A percentile compares a stretch with the other conserved stretches of the same genome.
Evolutionary conservation across 1,140 invertebrate genomes (phyloP).

Genomic region (Drosophila bocqueti): DNA sequence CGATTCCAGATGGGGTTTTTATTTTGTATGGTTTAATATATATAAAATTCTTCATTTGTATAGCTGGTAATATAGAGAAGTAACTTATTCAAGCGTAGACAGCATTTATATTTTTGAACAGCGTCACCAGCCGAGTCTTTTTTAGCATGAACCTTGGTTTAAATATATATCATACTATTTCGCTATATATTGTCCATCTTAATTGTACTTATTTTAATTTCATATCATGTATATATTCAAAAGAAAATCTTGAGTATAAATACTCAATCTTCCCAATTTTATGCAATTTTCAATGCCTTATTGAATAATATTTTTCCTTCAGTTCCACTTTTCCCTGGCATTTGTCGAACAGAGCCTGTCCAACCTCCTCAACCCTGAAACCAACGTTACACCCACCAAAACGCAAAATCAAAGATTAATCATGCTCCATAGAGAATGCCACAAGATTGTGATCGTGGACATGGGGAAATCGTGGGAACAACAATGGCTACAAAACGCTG

Average conservation of each 20-base stretch:
- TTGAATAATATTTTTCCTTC: slow-evolving; percentile 13
- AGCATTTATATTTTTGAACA: background rate
- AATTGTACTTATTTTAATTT: background rate
- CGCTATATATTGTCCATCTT: too few species aligned
- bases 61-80: background rate
- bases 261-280: background rate
- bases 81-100: background rate
- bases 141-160: too few species aligned
- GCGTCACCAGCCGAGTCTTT: too few species aligned
- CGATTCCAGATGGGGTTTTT: background rate
- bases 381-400: slow-evolving; percentile 43
- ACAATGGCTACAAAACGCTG: slow-evolving; percentile 62
- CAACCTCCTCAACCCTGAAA: background rate
- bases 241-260: background rate
- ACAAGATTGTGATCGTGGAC: slow-evolving; percentile 72
- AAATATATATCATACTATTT: too few species aligned
- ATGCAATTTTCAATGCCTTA: background rate
- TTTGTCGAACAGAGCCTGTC: slow-evolving; percentile 4
- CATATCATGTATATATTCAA: background rate
- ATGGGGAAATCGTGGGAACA: slow-evolving; percentile 55
- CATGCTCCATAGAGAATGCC: slow-evolving; percentile 57
- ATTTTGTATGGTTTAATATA: background rate
- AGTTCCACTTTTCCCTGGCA: slow-evolving; percentile 6
- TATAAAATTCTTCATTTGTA: background rate
- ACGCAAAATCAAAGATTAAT: slow-evolving; percentile 42